These are phyloP conservation scores for Napeogenes sylphis DNA, from an alignment of 2,888 invertebrate genomes.

Conservation along the genomic window DNA sequence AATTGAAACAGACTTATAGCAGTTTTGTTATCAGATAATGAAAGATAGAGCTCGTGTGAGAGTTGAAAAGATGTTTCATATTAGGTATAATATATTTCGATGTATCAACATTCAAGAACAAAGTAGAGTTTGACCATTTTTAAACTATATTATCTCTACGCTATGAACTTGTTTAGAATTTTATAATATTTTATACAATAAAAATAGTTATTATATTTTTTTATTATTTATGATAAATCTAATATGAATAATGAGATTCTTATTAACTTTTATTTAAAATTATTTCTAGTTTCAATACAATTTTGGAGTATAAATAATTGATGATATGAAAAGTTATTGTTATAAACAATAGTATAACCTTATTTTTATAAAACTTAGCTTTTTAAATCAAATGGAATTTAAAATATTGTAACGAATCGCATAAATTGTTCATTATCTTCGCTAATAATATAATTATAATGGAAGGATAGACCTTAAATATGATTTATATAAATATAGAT, in stretches of 20 bases:
- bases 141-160: no score
- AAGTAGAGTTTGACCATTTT: no score
- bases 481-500: not conserved
- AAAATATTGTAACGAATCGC: slow-evolving; percentile 5
- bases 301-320: not conserved
- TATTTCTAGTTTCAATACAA: not conserved
- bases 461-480: slow-evolving; percentile 1
- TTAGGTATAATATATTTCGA: no score
- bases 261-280: not conserved
- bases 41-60: no score
- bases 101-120: no score
- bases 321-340: not conserved
- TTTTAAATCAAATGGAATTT: not conserved
- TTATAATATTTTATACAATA: no score
- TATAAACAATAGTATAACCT: not conserved
- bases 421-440: slow-evolving; percentile 4
- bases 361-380: not conserved
- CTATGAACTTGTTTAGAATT: no score
- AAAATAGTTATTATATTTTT: no score
- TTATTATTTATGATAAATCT: no score
- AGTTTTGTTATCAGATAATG: not conserved
- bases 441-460: not conserved
- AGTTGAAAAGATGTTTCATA: no score
- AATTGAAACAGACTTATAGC: not conserved
- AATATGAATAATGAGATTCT: no score